Evolutionary conservation across 2,888 invertebrate genomes (phyloP).

Genomic region (Eledona agricola): DNA sequence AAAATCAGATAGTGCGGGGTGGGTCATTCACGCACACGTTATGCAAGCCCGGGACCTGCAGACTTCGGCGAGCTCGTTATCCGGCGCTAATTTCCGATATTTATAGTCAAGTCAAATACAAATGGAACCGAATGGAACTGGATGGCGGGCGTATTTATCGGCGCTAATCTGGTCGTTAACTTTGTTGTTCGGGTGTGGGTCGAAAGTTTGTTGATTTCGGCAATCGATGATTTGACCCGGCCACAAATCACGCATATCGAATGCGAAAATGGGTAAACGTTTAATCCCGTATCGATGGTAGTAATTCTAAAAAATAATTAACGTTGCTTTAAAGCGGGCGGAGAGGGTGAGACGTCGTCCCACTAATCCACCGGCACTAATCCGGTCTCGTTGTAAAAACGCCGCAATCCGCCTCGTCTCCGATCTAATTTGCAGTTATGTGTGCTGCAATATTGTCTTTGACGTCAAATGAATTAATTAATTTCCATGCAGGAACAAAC

Average conservation of each 20-base stretch:
- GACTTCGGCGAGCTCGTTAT: too few species aligned
- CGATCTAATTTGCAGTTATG: slow-evolving; percentile 15
- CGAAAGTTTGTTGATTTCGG: slow-evolving; percentile 28
- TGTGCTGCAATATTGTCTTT: slow-evolving; percentile 22
- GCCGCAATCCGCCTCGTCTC: slow-evolving; percentile 6
- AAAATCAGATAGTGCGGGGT: too few species aligned
- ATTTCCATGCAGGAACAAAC: slow-evolving; percentile 22
- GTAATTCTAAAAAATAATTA: slow-evolving; percentile 3
- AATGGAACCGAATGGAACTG: slow-evolving; percentile 15
- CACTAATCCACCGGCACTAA: slow-evolving; percentile 9
- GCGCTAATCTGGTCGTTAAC: slow-evolving; percentile 26
- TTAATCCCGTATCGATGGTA: slow-evolving; percentile 1
- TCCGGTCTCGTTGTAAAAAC: slow-evolving; percentile 7
- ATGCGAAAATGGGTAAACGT: too few species aligned
- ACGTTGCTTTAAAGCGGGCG: background rate
- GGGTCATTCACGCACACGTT: too few species aligned
- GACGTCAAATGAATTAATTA: slow-evolving; percentile 32
- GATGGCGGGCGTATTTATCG: slow-evolving; percentile 26
- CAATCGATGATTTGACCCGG: slow-evolving; percentile 15
- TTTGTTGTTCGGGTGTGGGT: slow-evolving; percentile 23
- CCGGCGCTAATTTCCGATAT: too few species aligned
- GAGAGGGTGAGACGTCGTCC: background rate
- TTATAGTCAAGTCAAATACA: slow-evolving; percentile 17
- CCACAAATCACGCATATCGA: slow-evolving; percentile 23
- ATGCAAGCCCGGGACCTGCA: too few species aligned